phyloP scores from a whole-genome alignment of 2,888 invertebrate genomes.

The Drosophila trichaetosa region DNA sequence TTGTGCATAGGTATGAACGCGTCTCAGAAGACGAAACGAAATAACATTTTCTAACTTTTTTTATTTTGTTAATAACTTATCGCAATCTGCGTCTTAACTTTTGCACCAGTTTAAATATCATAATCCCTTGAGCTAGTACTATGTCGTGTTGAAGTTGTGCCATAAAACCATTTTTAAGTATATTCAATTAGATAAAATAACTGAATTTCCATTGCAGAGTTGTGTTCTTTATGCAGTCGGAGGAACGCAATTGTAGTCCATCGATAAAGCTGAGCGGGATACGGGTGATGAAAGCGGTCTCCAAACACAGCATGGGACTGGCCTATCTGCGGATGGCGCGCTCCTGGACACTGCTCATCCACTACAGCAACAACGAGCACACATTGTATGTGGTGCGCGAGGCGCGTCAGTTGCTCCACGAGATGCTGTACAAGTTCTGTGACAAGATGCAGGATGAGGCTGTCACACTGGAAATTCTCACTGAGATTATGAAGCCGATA shows the following conservation, averaged over 20 bases:
- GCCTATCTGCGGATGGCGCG: constrained; percentile 88
- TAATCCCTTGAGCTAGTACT: not conserved
- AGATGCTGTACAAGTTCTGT: constrained; percentile 86
- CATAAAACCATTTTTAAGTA: not conserved
- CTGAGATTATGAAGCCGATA: constrained; percentile 87
- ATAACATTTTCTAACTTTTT: not conserved
- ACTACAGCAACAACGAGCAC: constrained; percentile 88
- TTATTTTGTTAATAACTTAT: not conserved
- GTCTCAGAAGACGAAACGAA: not conserved
- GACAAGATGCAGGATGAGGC: constrained; percentile 85
- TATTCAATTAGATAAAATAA: not conserved
- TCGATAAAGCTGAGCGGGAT: constrained; percentile 89
- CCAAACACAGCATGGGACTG: constrained; percentile 88
- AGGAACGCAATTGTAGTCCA: constrained; percentile 85
- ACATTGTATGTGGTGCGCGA: constrained; percentile 90
- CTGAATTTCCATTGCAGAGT: constrained; percentile 57
- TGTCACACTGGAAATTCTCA: constrained; percentile 87
- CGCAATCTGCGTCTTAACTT: not conserved
- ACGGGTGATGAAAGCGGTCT: constrained; percentile 87
- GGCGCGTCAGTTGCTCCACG: constrained; percentile 88
- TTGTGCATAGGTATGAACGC: constrained; percentile 76
- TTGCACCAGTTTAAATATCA: not conserved
- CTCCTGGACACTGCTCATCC: constrained; percentile 88
- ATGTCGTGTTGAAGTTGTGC: not conserved
- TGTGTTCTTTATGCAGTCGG: constrained; percentile 63